Evolutionary conservation across 1,140 invertebrate species (phyloP), one percentile per base, ranked within the genome.

Genomic region (Lasioglossum albipes): DNA sequence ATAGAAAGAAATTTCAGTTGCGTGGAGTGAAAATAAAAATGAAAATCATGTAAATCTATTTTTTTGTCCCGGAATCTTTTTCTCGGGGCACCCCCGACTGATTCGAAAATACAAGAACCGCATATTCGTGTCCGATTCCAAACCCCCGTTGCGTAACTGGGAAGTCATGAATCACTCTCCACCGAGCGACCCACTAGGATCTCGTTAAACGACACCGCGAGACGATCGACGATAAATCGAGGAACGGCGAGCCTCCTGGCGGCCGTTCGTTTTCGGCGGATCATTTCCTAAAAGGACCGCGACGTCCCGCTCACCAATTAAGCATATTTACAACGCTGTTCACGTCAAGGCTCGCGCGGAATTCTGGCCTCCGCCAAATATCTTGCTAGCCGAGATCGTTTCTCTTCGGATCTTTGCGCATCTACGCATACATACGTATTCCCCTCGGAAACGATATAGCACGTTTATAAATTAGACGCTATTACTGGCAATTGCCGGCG

Each of bases 321-420:
- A 31, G 31, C 73, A 75, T 75, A 75, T 75, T 75, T 75, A 75
- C 73, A 75, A 75, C 62, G 2, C 20, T 75, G 73, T 75, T 75
- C 66, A 75, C 73, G 31, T 13, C 42, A 41, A n/a, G 18, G 22
- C 4, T 31, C 31, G 18, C 62, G 12, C 13, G 62, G 73, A 54
- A 75, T 66, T 66, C 54, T 45, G 16, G 18, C 45, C 36, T 7
- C 27, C 2, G 22, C 18, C 76, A 49, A 69, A 59, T 59, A 36
- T 36, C 75, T 66, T 22, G 75, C 22, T 66, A 49, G 13, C 10
- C 18, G 20, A 7, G 68, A 41, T 41, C 57, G 42, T 49, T 75
- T 70, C 61, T 0, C 59, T 31, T 20, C 22, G 31, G 52, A 9
- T 49, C 13, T 49, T 49, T 2, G 45, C 45, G 45, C 45, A 7